Evolutionary conservation across 2,797 vertebrate species (phyloP), one percentile per base, ranked within the genome.

Genomic region (Geotrypetes seraphini): DNA sequence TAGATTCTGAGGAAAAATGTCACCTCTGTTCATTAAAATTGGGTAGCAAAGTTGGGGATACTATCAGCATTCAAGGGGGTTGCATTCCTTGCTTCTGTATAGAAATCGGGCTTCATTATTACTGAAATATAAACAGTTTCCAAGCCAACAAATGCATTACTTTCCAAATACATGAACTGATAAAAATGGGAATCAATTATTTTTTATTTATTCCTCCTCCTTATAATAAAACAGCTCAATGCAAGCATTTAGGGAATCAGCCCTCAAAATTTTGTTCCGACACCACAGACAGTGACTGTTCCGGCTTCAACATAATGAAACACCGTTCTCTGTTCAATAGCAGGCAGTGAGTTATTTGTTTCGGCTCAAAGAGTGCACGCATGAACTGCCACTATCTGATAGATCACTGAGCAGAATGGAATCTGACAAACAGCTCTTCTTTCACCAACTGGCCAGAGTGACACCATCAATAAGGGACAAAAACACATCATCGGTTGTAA

Each of bases 401-500:
- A 52, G 60, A 81, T 69, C 61, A 48, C 62, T 42, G 42, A 53
- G 32, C 49, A 70, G 67, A 73, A 82, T 39, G 39, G 36, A 38
- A 71, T 40, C 36, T 72, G 75, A 75, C 66, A 76, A 57, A 64
- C 51, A 53, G 25, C 38, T 53, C 48, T 51, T 66, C 55, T 70
- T 66, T 50, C 44, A 57, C 63, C 15, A 57, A 58, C 59, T 52
- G 60, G 28, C 47, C 52, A 45, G 49, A 57, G 45, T 58, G 65
- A 75, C 65, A 77, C 55, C 59, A 42, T 56, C 60, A 65, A 73
- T 26, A 66, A n/a, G n/a, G n/a, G n/a, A n/a, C 65, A 40, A 69
- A 71, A 74, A 63, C 66, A 69, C 59, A 78, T 76, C 66, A 77
- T 64, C 63, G 65, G 25, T 43, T 71, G 64, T 75, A 70, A 74